These are phyloP conservation scores for Phalacrocorax carbo DNA, from an alignment of 2,113 vertebrate genomes.

Conservation along the genomic window DNA sequence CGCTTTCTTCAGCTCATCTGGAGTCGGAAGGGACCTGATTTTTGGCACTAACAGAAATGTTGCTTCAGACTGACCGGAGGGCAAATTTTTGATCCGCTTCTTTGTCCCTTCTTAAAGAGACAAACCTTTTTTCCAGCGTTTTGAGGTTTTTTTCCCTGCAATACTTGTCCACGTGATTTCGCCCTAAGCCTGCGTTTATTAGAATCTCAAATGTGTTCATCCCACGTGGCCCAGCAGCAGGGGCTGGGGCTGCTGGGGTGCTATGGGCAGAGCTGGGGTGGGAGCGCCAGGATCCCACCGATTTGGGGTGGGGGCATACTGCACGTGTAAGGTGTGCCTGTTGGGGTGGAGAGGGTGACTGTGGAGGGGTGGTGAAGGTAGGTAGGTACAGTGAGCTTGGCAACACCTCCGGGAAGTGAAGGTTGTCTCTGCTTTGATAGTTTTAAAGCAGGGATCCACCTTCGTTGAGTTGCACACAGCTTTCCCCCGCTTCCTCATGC, in stretches of 20 bases:
- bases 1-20: background rate
- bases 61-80: slow-evolving; percentile 14
- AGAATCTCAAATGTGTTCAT: fast-evolving
- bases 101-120: background rate
- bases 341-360: background rate
- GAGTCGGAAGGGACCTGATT: background rate
- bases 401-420: background rate
- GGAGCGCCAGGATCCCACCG: background rate
- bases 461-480: background rate
- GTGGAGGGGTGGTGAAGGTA: background rate
- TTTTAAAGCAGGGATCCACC: background rate
- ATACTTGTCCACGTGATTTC: background rate
- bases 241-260: background rate
- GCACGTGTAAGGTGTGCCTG: fast-evolving
- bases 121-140: background rate
- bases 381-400: background rate
- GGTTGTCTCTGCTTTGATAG: background rate
- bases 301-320: background rate
- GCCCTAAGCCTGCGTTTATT: fast-evolving
- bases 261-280: background rate
- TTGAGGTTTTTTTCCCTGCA: background rate
- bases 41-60: background rate
- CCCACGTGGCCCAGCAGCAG: background rate
- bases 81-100: background rate
- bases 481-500: fast-evolving